phyloP scores from a whole-genome alignment of 1,140 invertebrate species.

The Zaprionus taronus region DNA sequence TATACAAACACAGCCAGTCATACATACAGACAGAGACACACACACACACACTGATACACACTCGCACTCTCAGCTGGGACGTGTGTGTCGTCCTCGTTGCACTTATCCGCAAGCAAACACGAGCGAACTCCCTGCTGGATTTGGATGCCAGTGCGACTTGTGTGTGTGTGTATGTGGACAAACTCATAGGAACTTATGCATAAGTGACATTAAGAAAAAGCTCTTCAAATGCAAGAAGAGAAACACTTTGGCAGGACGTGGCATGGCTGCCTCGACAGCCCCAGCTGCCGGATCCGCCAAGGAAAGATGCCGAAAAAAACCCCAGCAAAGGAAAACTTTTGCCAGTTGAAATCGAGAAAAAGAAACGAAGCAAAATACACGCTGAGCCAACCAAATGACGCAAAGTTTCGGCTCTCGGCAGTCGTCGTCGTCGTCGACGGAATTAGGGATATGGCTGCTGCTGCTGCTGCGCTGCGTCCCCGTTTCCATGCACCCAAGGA shows the following conservation, averaged over 20 bases:
- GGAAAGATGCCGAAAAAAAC: slow-evolving; percentile 68
- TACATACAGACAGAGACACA: slow-evolving; percentile 3
- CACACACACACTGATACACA: slow-evolving; percentile 8
- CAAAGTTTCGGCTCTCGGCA: slow-evolving; percentile 66
- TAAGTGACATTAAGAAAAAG: slow-evolving; percentile 84
- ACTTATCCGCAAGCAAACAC: slow-evolving; percentile 77
- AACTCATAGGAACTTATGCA: slow-evolving; percentile 84
- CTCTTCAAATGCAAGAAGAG: slow-evolving; percentile 83
- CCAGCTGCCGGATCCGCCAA: slow-evolving; percentile 48
- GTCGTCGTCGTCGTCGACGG: slow-evolving; percentile 27
- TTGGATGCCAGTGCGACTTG: slow-evolving; percentile 34
- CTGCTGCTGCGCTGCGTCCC: slow-evolving; percentile 32
- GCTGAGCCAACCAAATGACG: slow-evolving; percentile 73
- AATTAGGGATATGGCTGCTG: slow-evolving; percentile 76
- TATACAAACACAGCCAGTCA: slow-evolving; percentile 62
- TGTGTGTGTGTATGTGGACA: slow-evolving; percentile 49
- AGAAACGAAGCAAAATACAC: slow-evolving; percentile 26
- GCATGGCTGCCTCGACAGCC: slow-evolving; percentile 11
- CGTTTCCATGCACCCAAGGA: slow-evolving; percentile 69
- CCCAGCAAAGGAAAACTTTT: slow-evolving; percentile 69
- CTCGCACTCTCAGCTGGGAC: slow-evolving; percentile 30
- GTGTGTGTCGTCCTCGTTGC: slow-evolving; percentile 61
- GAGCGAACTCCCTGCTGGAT: slow-evolving; percentile 53
- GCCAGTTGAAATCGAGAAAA: slow-evolving; percentile 67
- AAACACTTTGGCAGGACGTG: slow-evolving; percentile 76